Evolutionary conservation across 53 echinoderm and acorn worm genomes (phyloP).

Genomic region (Antedon mediterranea): DNA sequence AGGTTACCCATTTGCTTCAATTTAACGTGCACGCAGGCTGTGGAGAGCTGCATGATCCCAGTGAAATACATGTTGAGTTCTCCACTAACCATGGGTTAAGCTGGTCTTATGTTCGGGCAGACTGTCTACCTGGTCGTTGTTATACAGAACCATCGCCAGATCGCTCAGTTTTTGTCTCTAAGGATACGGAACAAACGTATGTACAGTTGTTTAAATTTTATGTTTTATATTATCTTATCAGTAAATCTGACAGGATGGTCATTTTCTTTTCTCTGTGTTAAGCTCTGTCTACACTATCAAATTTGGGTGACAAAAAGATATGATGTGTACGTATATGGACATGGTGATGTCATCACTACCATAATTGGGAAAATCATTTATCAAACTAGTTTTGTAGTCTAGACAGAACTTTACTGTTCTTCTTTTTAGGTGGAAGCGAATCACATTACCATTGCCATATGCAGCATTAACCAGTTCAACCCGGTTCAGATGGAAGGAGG

Average conservation of each 20-base stretch:
- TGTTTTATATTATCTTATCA: too few relatives aligned
- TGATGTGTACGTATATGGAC: too few relatives aligned
- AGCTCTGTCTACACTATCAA: too few relatives aligned
- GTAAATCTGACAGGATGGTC: too few relatives aligned
- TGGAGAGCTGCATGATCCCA: slow-evolving; percentile 16
- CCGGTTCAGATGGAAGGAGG: slow-evolving; percentile 65
- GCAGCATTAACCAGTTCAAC: slow-evolving; percentile 56
- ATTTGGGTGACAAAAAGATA: too few relatives aligned
- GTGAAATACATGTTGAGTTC: slow-evolving; percentile 48
- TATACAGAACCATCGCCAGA: slow-evolving; percentile 26
- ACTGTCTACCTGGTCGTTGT: slow-evolving; percentile 65
- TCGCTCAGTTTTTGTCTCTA: slow-evolving; percentile 25
- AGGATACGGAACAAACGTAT: too few relatives aligned
- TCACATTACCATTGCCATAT: slow-evolving; percentile 55
- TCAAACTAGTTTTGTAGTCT: too few relatives aligned
- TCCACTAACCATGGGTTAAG: slow-evolving; percentile 70
- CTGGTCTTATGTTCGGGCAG: slow-evolving; percentile 50
- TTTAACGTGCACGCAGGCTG: slow-evolving; percentile 60
- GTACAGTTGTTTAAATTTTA: too few relatives aligned
- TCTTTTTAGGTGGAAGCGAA: slow-evolving; percentile 39
- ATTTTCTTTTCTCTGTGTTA: too few relatives aligned
- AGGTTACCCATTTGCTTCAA: slow-evolving; percentile 35
- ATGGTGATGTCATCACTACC: too few relatives aligned
- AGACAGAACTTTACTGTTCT: background rate
- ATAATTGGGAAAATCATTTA: too few relatives aligned